Evolutionary conservation across 92 coral and sea anemone species (phyloP), one percentile per base, ranked within the genome.

Genomic region (Zoanthus gigantus): DNA sequence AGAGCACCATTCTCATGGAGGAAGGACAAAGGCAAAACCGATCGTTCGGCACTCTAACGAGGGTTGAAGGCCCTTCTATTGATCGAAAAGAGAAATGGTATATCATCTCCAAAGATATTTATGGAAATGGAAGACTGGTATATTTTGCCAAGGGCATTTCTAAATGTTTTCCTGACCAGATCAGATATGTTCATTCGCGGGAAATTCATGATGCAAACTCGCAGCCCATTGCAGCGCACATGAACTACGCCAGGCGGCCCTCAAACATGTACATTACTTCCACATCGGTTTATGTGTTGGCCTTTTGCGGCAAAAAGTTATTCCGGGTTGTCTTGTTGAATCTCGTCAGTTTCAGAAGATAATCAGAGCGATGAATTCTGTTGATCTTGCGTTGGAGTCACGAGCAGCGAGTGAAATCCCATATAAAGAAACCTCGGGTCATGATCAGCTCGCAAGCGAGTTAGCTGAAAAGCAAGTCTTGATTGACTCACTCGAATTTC

Each of bases 41-140:
- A 69, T 69, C 74, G 74, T 69, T 69, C 74, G 13, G 23, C 74
- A 69, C 74, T 69, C 42, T 69, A 9, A 69, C 74, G 46, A 69
- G 74, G 74, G 74, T 69, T 44, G 46, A 69, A 69, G 75, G 75
- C 75, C 47, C 48, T 71, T 71, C 75, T 71, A 18, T 71, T 71
- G 75, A 31, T 71, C 48, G 9, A 71, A 71, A 69, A 18, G 29
- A 71, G 75, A 71, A 71, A 47, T 71, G 75, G 75, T 71, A 71
- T 32, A 12, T 71, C 30, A 71, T 71, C 75, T 71, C 75, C 11
- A 71, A 71, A 71, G 75, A 71, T 71, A 71, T 71, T 71, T 71
- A 71, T 13, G 75, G 75, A 69, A 28, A 63, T 63, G n/a, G n/a
- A n/a, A n/a, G n/a, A n/a, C n/a, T n/a, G n/a, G n/a, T n/a, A n/a